Conservation (phyloP, 2,888 invertebrate species). For the Cylindroiulus punctatus region DNA sequence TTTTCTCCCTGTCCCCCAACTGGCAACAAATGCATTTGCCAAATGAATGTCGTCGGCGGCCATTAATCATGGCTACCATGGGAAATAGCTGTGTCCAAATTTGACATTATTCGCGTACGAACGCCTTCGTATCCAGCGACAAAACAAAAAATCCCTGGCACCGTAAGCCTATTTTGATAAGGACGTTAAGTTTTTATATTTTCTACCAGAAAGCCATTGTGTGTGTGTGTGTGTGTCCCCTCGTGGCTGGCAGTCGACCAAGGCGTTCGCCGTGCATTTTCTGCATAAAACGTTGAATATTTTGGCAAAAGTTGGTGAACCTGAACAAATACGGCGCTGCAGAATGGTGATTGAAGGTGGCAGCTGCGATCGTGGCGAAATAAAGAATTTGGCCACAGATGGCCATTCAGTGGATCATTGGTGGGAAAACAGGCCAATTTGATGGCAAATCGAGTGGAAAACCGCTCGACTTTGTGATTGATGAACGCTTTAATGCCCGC, state of each 20-base stretch:
- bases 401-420: constrained; percentile 10
- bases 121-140: background rate
- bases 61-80: constrained; percentile 30
- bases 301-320: constrained; percentile 12
- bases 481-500: background rate
- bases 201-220: constrained; percentile 8
- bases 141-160: constrained; percentile 4
- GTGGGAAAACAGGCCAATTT: background rate
- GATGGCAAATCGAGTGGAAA: constrained; percentile 32
- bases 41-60: constrained; percentile 29
- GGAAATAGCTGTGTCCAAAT: constrained; percentile 7
- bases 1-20: background rate
- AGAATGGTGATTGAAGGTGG: background rate
- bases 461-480: background rate
- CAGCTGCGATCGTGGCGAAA: background rate
- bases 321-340: background rate
- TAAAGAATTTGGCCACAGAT: constrained; percentile 21
- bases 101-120: background rate
- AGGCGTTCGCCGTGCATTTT: background rate
- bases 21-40: constrained; percentile 20
- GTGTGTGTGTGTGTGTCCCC: too few species aligned
- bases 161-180: constrained; percentile 3
- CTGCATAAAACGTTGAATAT: constrained; percentile 13
- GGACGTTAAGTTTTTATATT: constrained; percentile 11
- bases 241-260: background rate